phyloP scores from a whole-genome alignment of 2,888 invertebrate species.

The Oasisia sp. region DNA sequence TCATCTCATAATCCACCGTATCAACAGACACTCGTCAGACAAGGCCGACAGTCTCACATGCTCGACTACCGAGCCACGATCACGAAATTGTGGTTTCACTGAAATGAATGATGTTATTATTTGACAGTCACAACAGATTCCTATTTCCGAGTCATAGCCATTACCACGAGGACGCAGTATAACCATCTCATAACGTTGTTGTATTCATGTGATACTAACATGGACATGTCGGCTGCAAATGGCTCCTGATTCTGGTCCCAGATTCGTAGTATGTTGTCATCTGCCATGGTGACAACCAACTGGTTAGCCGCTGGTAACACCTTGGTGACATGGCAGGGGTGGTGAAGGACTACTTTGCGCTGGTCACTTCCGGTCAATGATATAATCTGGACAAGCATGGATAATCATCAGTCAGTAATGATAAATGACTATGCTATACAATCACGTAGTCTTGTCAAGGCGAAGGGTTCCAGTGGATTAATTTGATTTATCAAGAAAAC shows the following conservation, averaged over 20 bases:
- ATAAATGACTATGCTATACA: background rate
- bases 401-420: background rate
- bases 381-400: background rate
- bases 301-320: constrained; percentile 20
- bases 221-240: constrained; percentile 36
- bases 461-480: background rate
- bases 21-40: too few relatives aligned
- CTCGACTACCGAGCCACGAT: too few relatives aligned
- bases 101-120: background rate
- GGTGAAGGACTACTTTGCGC: constrained; percentile 19
- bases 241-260: constrained; percentile 46
- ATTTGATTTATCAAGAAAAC: background rate
- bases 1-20: too few relatives aligned
- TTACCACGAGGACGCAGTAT: background rate
- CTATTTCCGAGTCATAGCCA: background rate
- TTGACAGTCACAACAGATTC: background rate
- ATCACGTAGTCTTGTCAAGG: background rate
- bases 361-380: background rate
- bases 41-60: too few relatives aligned
- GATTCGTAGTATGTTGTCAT: constrained; percentile 50
- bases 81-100: background rate
- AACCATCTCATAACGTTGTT: background rate
- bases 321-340: constrained; percentile 33
- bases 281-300: constrained; percentile 45
- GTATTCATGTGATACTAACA: background rate